Percentiles rank a stretch among this genome's conserved stretches.
phyloP scores from a whole-genome alignment of 2,113 vertebrate species.

The Tragelaphus buxtoni region DNA sequence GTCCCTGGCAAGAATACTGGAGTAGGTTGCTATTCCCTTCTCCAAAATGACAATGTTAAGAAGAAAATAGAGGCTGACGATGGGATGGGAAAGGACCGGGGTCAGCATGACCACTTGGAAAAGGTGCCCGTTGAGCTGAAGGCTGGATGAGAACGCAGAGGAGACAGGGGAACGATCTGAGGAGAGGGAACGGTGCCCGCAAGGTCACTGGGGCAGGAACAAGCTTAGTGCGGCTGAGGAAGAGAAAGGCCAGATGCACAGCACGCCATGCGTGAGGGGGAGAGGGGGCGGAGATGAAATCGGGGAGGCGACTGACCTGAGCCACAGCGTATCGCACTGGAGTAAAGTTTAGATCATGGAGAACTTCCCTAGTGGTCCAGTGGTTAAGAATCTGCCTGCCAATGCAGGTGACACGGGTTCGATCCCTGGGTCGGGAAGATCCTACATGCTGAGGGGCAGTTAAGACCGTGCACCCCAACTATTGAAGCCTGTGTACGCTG shows the following conservation, averaged over 20 bases:
- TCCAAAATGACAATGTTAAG: background rate
- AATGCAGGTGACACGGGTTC: background rate
- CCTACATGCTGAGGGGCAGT: background rate
- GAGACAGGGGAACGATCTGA: background rate
- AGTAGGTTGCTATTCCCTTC: background rate
- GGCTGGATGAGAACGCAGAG: background rate
- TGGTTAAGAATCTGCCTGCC: background rate
- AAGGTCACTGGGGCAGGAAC: background rate
- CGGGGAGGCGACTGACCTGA: background rate
- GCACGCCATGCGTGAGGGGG: accelerated
- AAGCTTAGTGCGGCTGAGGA: background rate
- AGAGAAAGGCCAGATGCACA: background rate
- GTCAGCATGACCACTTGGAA: background rate
- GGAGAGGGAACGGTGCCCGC: accelerated
- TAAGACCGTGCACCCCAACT: background rate
- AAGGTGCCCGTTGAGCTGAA: background rate
- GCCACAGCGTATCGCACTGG: background rate
- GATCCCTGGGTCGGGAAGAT: background rate
- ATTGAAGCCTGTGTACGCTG: background rate
- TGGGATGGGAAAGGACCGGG: background rate
- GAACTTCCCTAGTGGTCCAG: background rate
- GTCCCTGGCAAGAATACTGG: background rate
- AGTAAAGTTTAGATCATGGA: background rate
- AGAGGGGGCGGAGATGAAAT: background rate
- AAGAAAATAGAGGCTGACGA: background rate